A percentile compares a stretch with the other conserved stretches of the same genome.
These are phyloP conservation scores for Nothocercus julius DNA, from an alignment of 2,113 vertebrate species.

Conservation along the genomic window DNA sequence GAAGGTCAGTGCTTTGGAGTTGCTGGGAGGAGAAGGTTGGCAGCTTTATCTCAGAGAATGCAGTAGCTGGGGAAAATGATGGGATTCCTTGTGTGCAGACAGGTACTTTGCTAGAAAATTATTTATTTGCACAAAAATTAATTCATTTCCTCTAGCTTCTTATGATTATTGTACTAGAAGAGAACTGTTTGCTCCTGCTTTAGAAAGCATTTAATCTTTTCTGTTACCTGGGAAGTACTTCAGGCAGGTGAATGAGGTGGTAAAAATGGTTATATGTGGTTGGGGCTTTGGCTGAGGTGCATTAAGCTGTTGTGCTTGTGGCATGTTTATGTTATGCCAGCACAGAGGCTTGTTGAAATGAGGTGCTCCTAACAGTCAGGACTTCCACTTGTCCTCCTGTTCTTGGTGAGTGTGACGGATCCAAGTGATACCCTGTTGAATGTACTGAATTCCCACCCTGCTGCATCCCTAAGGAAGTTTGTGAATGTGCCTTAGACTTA, in stretches of 20 bases:
- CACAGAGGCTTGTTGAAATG: background rate
- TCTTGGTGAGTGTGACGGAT: background rate
- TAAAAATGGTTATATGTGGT: background rate
- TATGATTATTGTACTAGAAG: background rate
- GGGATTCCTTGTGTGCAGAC: background rate
- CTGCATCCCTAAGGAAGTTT: background rate
- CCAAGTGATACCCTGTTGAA: background rate
- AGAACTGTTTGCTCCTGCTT: background rate
- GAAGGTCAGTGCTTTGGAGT: background rate
- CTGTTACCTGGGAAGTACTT: background rate
- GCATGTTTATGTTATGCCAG: background rate
- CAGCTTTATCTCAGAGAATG: background rate
- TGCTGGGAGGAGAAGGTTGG: background rate
- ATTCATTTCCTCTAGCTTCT: background rate
- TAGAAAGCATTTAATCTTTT: background rate
- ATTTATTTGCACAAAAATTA: background rate
- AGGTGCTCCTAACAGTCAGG: background rate
- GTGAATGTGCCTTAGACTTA: background rate
- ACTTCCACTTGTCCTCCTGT: background rate
- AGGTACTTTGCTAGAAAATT: background rate
- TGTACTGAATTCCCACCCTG: background rate
- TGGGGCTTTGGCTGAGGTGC: too few relatives aligned
- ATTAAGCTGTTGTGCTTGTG: background rate
- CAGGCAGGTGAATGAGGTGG: background rate
- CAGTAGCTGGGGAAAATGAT: background rate